Conservation (phyloP, 2,888 invertebrate genomes). For the Nomada fabriciana region DNA sequence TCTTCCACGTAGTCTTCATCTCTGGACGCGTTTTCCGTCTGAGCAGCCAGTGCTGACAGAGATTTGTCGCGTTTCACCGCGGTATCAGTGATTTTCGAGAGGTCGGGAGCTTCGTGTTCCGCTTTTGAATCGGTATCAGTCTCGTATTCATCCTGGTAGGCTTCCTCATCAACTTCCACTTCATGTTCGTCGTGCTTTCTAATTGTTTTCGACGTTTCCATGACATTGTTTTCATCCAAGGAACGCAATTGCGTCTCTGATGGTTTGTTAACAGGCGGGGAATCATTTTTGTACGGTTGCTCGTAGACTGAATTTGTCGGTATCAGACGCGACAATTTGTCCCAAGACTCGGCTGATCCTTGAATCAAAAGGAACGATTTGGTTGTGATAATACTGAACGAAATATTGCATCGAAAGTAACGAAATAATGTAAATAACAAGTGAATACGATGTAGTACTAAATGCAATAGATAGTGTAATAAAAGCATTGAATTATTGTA, state of each 20-base stretch:
- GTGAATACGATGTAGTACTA: too few species aligned
- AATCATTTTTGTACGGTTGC: conserved; percentile 62
- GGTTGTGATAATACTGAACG: too few species aligned
- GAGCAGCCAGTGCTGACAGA: conserved; percentile 13
- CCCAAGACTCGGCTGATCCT: conserved; percentile 73
- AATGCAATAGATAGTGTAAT: too few species aligned
- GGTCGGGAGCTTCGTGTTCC: conserved; percentile 58
- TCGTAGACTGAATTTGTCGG: conserved; percentile 79
- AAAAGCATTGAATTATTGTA: too few species aligned
- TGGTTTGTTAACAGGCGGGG: conserved; percentile 51
- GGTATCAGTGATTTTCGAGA: conserved; percentile 50
- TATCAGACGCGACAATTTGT: conserved; percentile 72
- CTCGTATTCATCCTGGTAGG: conserved; percentile 64
- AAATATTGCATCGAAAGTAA: too few species aligned
- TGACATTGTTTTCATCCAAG: conserved; percentile 70
- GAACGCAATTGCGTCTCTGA: conserved; percentile 57
- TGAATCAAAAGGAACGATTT: background rate
- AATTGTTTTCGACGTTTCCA: conserved; percentile 58
- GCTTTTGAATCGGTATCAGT: conserved; percentile 59
- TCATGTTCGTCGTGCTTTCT: conserved; percentile 65
- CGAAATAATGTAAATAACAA: too few species aligned
- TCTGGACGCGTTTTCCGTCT: conserved; percentile 41
- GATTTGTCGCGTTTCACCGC: conserved; percentile 36
- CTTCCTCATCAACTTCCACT: conserved; percentile 57
- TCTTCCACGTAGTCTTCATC: conserved; percentile 71